Percentiles rank a stretch among this genome's conserved stretches.
Conservation (phyloP, 1,140 invertebrate genomes). For the Microplitis demolitor region DNA sequence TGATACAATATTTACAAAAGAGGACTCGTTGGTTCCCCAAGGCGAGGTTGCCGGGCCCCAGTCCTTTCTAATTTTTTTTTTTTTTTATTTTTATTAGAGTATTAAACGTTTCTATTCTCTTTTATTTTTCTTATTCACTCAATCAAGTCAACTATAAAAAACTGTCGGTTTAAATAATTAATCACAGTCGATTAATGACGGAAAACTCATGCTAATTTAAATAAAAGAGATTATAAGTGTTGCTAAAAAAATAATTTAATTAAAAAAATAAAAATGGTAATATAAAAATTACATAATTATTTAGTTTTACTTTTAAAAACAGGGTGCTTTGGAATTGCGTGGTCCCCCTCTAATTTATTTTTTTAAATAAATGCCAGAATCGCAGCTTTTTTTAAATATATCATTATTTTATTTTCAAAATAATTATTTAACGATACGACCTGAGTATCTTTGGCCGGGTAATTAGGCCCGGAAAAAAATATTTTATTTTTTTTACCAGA, state of each 20-base stretch:
- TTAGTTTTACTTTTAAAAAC: too few relatives aligned
- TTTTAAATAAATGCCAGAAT: neutral
- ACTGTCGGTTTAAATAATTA: too few relatives aligned
- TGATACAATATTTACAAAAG: conserved; percentile 27
- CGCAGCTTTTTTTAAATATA: neutral
- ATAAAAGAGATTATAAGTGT: too few relatives aligned
- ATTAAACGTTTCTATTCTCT: neutral
- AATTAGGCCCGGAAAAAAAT: too few relatives aligned
- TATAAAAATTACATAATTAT: neutral
- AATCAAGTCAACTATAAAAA: too few relatives aligned
- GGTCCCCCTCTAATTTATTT: neutral
- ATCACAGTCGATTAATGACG: too few relatives aligned
- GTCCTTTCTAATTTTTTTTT: neutral
- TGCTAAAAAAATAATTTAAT: too few relatives aligned
- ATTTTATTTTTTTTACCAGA: too few relatives aligned
- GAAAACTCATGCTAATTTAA: too few relatives aligned
- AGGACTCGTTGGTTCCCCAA: neutral
- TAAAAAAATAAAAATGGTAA: too few relatives aligned
- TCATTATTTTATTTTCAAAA: neutral
- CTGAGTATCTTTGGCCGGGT: too few relatives aligned
- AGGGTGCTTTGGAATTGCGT: neutral
- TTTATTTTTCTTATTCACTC: neutral
- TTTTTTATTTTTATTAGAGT: neutral
- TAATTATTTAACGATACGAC: neutral
- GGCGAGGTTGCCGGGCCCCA: conserved; percentile 6